These are phyloP conservation scores for Coregonus suidteri DNA, from an alignment of 2,797 vertebrate species.

Conservation along the genomic window DNA sequence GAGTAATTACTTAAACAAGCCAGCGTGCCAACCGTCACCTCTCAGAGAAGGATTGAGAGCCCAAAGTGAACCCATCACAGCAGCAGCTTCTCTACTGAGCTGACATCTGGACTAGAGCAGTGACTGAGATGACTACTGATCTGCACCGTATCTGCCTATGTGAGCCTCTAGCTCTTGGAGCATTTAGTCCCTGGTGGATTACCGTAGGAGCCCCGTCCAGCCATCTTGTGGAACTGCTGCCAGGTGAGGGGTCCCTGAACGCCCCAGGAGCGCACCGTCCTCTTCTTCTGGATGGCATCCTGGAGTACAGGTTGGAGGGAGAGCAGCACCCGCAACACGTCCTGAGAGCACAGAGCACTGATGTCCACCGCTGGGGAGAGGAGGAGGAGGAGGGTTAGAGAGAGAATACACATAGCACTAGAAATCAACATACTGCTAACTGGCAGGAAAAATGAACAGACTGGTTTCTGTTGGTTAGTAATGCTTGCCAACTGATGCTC, in stretches of 20 bases:
- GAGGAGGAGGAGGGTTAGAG: neutral
- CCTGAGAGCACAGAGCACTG: conserved; percentile 96
- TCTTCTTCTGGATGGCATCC: conserved; percentile 97
- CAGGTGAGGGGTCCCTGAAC: conserved; percentile 98
- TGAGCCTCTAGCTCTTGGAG: neutral
- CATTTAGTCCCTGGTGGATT: conserved; percentile 48
- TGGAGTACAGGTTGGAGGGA: conserved; percentile 97
- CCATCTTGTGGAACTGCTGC: conserved; percentile 99
- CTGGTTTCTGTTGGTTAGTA: neutral
- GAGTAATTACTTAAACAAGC: conserved; percentile 17
- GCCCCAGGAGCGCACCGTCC: conserved; percentile 95
- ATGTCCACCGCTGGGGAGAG: conserved; percentile 81
- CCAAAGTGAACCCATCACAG: conserved; percentile 42
- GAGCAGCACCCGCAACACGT: conserved; percentile 93
- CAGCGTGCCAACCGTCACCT: conserved; percentile 18
- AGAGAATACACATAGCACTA: neutral
- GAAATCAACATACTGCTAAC: neutral
- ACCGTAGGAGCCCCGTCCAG: conserved; percentile 98
- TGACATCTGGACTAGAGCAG: conserved; percentile 53
- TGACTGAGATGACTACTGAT: conserved; percentile 39
- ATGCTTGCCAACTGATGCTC: neutral
- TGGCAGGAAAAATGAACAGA: neutral
- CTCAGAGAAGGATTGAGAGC: conserved; percentile 15
- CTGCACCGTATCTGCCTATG: conserved; percentile 32
- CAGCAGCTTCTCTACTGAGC: conserved; percentile 46